Percentiles rank a stretch among this genome's conserved stretches.
Evolutionary conservation across 2,797 vertebrate species (phyloP).

Genomic region (Sebastes iracundus): DNA sequence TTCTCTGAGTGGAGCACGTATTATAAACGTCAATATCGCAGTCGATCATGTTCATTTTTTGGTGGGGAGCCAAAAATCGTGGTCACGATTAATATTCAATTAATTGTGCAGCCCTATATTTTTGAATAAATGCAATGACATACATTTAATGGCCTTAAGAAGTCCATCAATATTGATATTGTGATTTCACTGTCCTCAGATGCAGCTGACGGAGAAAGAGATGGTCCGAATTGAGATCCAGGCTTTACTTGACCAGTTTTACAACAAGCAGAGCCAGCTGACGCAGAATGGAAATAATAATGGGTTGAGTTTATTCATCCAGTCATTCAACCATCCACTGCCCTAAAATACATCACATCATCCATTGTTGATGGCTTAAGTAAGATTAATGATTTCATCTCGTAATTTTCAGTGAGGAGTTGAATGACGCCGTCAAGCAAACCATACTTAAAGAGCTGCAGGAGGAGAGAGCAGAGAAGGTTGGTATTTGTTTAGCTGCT

Average conservation of each 20-base stretch:
- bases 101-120: neutral
- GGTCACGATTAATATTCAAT: neutral
- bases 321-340: neutral
- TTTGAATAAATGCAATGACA: neutral
- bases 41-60: neutral
- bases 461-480: constrained; percentile 87
- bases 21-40: neutral
- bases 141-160: neutral
- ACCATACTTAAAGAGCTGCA: constrained; percentile 84
- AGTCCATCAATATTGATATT: neutral
- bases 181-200: constrained; percentile 71
- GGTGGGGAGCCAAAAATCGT: neutral
- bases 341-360: neutral
- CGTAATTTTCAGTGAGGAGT: constrained; percentile 74
- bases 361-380: neutral
- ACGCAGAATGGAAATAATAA: constrained; percentile 63
- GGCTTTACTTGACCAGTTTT: constrained; percentile 86
- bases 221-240: constrained; percentile 87
- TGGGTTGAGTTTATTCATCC: constrained; percentile 59
- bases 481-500: constrained; percentile 54
- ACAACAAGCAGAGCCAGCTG: constrained; percentile 79
- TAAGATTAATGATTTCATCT: neutral
- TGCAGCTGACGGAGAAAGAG: constrained; percentile 88
- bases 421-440: constrained; percentile 75
- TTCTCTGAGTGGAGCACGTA: neutral